These are phyloP conservation scores for Adrianichthys oophorus DNA, from an alignment of 2,797 vertebrate genomes.

Conservation along the genomic window DNA sequence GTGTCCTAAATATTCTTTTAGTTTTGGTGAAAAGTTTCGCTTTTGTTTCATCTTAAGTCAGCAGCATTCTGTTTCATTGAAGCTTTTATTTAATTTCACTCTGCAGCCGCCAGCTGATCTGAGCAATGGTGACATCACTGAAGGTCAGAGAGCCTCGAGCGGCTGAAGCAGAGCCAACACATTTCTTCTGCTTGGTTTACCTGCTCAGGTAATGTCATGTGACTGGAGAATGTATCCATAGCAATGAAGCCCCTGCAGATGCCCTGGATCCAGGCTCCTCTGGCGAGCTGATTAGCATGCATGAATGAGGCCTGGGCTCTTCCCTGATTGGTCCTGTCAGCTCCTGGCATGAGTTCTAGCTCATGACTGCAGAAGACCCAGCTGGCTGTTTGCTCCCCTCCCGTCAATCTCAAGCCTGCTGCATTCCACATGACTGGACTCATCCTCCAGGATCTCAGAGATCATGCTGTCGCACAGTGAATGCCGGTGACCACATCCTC, in stretches of 20 bases:
- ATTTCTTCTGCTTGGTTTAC: conserved; percentile 64
- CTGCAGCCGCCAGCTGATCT: conserved; percentile 19
- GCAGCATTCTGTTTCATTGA: not conserved
- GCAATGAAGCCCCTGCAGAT: conserved; percentile 58
- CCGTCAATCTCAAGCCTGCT: conserved; percentile 60
- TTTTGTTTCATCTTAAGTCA: conserved; percentile 7
- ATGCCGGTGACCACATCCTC: conserved; percentile 18
- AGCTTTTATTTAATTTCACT: not conserved
- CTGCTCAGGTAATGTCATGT: conserved; percentile 66
- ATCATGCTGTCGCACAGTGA: conserved; percentile 26
- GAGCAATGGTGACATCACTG: conserved; percentile 12
- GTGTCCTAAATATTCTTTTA: not conserved
- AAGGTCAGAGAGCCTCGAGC: conserved; percentile 33
- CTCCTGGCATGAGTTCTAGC: conserved; percentile 56
- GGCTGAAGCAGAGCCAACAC: conserved; percentile 1
- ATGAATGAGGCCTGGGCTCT: conserved; percentile 51
- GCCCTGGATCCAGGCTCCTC: conserved; percentile 44
- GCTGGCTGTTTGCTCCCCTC: conserved; percentile 53
- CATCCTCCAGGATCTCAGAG: conserved; percentile 41
- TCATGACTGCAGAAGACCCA: conserved; percentile 62
- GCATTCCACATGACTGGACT: conserved; percentile 66
- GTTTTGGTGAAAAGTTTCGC: not conserved
- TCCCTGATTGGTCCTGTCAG: conserved; percentile 63
- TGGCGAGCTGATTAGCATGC: conserved; percentile 60
- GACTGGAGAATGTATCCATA: conserved; percentile 61